phyloP scores from a whole-genome alignment of 2,797 vertebrate genomes.

The Phrynocephalus guinanensis region DNA sequence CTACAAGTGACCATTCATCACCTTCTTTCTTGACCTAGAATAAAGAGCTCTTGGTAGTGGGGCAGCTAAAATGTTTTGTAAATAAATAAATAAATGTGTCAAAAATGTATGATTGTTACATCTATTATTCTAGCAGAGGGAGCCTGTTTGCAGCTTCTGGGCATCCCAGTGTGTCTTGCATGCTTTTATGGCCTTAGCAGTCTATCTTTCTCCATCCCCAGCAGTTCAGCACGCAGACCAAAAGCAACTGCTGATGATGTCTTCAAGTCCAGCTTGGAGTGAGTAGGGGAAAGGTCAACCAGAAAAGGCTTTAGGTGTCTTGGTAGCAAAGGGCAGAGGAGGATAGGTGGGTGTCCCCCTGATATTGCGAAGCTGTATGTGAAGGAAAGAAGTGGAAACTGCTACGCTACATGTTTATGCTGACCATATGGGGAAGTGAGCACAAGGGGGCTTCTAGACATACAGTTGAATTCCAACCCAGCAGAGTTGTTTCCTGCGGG shows the following conservation, averaged over 20 bases:
- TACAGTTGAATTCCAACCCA: background rate
- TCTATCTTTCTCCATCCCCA: conserved; percentile 19
- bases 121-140: background rate
- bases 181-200: background rate
- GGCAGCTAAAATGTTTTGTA: too few relatives aligned
- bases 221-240: conserved; percentile 29
- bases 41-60: background rate
- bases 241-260: conserved; percentile 23
- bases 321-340: background rate
- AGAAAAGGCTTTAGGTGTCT: background rate
- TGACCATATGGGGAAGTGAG: background rate
- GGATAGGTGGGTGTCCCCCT: background rate
- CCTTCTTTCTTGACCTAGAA: background rate
- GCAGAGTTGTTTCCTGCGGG: background rate
- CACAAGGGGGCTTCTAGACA: background rate
- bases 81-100: too few relatives aligned
- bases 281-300: conserved; percentile 14
- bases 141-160: background rate
- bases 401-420: background rate
- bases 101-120: background rate
- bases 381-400: too few relatives aligned
- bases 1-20: background rate
- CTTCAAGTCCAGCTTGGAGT: conserved; percentile 37
- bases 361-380: background rate
- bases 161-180: background rate